Evolutionary conservation across 1,140 invertebrate species (phyloP).

Genomic region (Calliphora vicina): DNA sequence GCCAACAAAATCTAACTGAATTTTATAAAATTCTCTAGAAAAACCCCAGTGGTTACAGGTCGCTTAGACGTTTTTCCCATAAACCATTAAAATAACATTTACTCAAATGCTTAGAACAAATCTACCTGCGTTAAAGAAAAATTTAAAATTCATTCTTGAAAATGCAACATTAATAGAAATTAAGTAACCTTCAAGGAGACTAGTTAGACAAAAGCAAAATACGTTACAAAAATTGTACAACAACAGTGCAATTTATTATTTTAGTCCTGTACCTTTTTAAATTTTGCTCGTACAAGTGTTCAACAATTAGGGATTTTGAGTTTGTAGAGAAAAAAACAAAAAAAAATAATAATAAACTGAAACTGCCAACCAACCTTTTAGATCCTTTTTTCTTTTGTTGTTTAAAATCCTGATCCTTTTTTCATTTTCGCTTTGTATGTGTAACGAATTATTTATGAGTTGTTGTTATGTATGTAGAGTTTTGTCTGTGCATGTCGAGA

Average conservation of each 20-base stretch:
- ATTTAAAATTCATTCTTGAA: not conserved
- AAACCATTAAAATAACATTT: not conserved
- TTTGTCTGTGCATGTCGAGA: not conserved
- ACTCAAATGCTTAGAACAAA: not conserved
- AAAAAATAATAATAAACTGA: not conserved
- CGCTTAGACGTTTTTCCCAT: not conserved
- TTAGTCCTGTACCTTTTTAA: not conserved
- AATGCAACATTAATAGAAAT: slow-evolving; percentile 28
- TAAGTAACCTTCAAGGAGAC: slow-evolving; percentile 1
- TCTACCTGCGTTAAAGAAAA: not conserved
- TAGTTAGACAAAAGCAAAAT: not conserved
- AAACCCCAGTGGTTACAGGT: not conserved
- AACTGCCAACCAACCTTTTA: not conserved
- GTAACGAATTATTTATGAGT: not conserved
- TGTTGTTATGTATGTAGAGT: not conserved
- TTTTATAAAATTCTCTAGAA: not conserved
- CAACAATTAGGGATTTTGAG: not conserved
- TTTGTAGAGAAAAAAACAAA: not conserved
- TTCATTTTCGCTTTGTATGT: not conserved
- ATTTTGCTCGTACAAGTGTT: not conserved
- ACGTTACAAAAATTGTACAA: not conserved
- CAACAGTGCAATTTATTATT: not conserved
- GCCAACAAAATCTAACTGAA: not conserved
- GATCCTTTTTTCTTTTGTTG: not conserved
- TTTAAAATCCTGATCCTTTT: not conserved